Evolutionary conservation across 1,140 invertebrate species (phyloP).

Genomic region (Cyclina sinensis): DNA sequence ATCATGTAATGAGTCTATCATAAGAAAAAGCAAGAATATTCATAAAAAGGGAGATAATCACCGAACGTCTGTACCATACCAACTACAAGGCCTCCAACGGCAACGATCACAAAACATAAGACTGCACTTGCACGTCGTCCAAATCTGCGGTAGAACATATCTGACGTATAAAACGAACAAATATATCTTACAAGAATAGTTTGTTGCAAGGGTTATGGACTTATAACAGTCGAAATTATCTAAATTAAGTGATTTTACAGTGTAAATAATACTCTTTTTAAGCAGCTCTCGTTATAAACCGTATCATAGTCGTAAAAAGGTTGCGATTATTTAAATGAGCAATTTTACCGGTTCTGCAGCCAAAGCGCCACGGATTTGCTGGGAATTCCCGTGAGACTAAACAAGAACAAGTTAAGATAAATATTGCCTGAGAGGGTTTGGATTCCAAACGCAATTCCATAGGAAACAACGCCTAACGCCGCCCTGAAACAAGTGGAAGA

Average conservation of each 20-base stretch:
- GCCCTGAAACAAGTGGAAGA: not conserved
- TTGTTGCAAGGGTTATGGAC: too few relatives aligned
- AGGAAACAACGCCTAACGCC: not conserved
- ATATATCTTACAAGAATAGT: too few relatives aligned
- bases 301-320: too few relatives aligned
- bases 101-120: not conserved
- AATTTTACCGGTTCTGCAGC: constrained; percentile 40
- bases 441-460: constrained; percentile 33
- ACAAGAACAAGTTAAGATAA: constrained; percentile 49
- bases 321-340: too few relatives aligned
- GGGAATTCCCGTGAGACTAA: constrained; percentile 10
- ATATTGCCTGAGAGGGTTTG: constrained; percentile 47
- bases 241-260: too few relatives aligned
- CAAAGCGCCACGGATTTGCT: not conserved
- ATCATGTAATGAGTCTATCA: too few relatives aligned
- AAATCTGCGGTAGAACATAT: not conserved
- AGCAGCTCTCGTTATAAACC: too few relatives aligned
- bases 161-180: too few relatives aligned
- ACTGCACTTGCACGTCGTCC: not conserved
- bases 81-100: constrained; percentile 29
- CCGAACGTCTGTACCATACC: constrained; percentile 24
- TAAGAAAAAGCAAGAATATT: too few relatives aligned
- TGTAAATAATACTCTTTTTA: too few relatives aligned
- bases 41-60: not conserved
- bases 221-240: too few relatives aligned